Percentiles rank a stretch among this genome's conserved stretches.
These are phyloP conservation scores for Acronicta aceris DNA, from an alignment of 2,888 invertebrate genomes.

Conservation along the genomic window DNA sequence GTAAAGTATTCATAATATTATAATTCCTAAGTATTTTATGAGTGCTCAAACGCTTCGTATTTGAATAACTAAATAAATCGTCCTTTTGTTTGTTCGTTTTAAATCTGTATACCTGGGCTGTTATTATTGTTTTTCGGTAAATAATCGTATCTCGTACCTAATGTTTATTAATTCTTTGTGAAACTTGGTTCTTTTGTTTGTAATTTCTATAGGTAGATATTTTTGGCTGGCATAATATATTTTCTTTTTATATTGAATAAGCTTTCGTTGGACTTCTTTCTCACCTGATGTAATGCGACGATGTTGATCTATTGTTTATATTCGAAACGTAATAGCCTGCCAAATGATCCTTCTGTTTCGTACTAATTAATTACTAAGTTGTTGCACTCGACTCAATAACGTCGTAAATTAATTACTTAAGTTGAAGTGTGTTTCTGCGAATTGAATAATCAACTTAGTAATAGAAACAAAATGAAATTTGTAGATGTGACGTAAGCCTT, in stretches of 20 bases:
- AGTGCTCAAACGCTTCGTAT: conserved; percentile 32
- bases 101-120: conserved; percentile 10
- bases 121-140: conserved; percentile 32
- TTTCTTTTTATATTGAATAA: no score
- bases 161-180: conserved; percentile 21
- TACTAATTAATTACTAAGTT: not conserved
- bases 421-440: no score
- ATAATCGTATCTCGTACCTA: conserved; percentile 23
- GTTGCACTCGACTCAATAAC: no score
- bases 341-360: not conserved
- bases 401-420: no score
- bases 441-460: no score
- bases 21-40: conserved; percentile 45
- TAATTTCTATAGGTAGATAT: conserved; percentile 4
- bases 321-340: not conserved
- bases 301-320: no score
- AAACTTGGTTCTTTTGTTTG: conserved; percentile 17
- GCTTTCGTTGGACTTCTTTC: no score
- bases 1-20: conserved; percentile 46
- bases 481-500: no score
- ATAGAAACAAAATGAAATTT: no score
- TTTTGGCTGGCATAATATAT: not conserved
- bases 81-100: conserved; percentile 42
- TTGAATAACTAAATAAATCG: conserved; percentile 48
- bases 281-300: no score